Percentiles rank a stretch among this genome's conserved stretches.
phyloP scores from a whole-genome alignment of 2,113 vertebrate species.

The Psephotus haematonotus region DNA sequence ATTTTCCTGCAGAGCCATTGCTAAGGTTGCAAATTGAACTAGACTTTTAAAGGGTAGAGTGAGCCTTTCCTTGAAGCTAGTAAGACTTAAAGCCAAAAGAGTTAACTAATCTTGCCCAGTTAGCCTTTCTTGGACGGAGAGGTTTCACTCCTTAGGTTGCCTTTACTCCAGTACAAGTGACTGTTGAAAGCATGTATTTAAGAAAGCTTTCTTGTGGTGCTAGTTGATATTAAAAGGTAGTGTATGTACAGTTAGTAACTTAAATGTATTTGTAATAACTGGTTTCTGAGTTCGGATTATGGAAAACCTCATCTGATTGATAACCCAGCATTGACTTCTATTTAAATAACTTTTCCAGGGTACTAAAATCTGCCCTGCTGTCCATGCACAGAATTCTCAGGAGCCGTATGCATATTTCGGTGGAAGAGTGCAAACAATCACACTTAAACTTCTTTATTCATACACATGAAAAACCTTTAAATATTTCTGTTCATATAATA shows the following conservation, averaged over 20 bases:
- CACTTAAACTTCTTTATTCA: background rate
- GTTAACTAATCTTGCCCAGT: background rate
- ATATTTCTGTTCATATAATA: accelerated
- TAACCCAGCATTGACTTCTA: background rate
- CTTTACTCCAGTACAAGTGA: background rate
- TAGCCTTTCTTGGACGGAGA: background rate
- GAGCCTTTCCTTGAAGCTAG: background rate
- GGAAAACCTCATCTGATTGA: background rate
- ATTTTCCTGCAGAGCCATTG: background rate
- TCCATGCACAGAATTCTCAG: background rate
- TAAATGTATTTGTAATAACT: background rate
- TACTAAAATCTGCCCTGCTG: background rate
- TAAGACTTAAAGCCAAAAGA: background rate
- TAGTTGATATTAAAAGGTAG: background rate
- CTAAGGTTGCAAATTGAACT: background rate
- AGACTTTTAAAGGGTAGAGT: background rate
- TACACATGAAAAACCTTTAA: background rate
- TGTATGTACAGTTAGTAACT: background rate
- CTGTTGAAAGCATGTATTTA: background rate
- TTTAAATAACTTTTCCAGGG: background rate
- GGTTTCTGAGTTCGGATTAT: background rate
- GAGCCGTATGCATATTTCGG: accelerated
- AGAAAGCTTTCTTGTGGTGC: background rate
- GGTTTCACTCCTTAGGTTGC: background rate
- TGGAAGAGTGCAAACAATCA: background rate